phyloP scores from a whole-genome alignment of 1,140 invertebrate genomes.

The Drosophila asahinai region DNA sequence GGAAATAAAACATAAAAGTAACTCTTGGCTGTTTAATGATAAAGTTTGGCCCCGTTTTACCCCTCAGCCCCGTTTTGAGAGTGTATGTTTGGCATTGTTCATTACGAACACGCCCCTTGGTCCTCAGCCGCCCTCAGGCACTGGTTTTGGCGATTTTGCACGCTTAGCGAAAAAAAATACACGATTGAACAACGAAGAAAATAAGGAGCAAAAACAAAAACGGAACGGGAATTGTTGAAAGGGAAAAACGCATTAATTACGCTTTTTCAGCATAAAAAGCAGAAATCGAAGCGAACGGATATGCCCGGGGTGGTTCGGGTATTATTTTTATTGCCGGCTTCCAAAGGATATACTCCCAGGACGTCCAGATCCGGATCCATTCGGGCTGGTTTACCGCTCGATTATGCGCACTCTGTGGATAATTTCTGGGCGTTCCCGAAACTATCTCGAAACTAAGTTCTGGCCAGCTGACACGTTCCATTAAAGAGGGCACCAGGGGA shows the following conservation, averaged over 20 bases:
- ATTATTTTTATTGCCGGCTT: slow-evolving; percentile 40
- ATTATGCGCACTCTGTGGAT: slow-evolving; percentile 64
- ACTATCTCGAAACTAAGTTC: slow-evolving; percentile 47
- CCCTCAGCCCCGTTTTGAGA: slow-evolving; percentile 6
- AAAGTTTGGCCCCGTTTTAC: slow-evolving; percentile 53
- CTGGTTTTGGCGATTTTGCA: slow-evolving; percentile 63
- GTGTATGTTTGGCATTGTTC: slow-evolving; percentile 59
- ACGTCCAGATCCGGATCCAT: slow-evolving; percentile 34
- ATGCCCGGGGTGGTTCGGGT: slow-evolving; percentile 54
- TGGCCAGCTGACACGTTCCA: slow-evolving; percentile 66
- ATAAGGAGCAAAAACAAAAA: slow-evolving; percentile 39
- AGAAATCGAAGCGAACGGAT: slow-evolving; percentile 52
- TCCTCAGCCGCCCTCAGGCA: slow-evolving; percentile 34
- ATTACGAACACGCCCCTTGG: slow-evolving; percentile 36
- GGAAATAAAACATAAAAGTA: slow-evolving; percentile 83
- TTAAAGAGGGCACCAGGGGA: not conserved
- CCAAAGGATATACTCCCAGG: slow-evolving; percentile 35
- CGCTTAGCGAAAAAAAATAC: slow-evolving; percentile 60
- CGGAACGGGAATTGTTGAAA: slow-evolving; percentile 47
- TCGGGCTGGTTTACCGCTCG: slow-evolving; percentile 71
- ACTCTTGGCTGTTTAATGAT: slow-evolving; percentile 81
- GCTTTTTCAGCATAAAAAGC: slow-evolving; percentile 73
- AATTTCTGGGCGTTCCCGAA: slow-evolving; percentile 35
- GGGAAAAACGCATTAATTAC: slow-evolving; percentile 79
- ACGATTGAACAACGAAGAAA: slow-evolving; percentile 28